These are phyloP conservation scores for Horisme vitalbata DNA, from an alignment of 2,888 invertebrate genomes.

Conservation along the genomic window DNA sequence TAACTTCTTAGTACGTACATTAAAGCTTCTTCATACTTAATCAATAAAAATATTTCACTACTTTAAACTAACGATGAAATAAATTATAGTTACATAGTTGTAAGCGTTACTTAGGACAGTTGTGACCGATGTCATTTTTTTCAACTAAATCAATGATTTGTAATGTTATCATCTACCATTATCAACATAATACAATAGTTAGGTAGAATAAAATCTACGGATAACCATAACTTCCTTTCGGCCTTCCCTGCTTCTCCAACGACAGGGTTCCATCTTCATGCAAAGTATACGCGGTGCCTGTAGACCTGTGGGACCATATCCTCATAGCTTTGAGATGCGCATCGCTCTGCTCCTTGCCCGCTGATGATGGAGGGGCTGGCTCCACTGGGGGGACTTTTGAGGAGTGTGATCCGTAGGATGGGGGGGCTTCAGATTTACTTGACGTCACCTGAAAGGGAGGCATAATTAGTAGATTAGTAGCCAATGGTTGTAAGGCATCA, in stretches of 20 bases:
- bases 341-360: constrained; percentile 63
- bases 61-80: too few relatives aligned
- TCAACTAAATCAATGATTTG: too few relatives aligned
- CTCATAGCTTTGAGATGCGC: constrained; percentile 70
- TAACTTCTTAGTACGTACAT: neutral
- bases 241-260: constrained; percentile 49
- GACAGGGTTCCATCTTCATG: constrained; percentile 70
- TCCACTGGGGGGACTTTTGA: constrained; percentile 48
- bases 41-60: too few relatives aligned
- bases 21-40: too few relatives aligned
- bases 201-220: constrained; percentile 8
- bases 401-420: constrained; percentile 29
- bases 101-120: too few relatives aligned
- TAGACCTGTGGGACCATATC: constrained; percentile 72
- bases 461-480: too few relatives aligned
- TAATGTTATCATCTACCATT: too few relatives aligned
- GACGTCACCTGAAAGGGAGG: constrained; percentile 58
- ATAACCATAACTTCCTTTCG: constrained; percentile 38
- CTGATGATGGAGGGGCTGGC: constrained; percentile 55
- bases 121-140: too few relatives aligned
- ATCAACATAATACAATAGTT: neutral
- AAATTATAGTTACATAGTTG: too few relatives aligned
- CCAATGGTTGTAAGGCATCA: too few relatives aligned
- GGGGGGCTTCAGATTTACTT: constrained; percentile 31
- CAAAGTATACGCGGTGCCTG: constrained; percentile 68